Evolutionary conservation across 2,888 invertebrate species (phyloP), one percentile per base, ranked within the genome.

Genomic region (Orchesella flavescens): DNA sequence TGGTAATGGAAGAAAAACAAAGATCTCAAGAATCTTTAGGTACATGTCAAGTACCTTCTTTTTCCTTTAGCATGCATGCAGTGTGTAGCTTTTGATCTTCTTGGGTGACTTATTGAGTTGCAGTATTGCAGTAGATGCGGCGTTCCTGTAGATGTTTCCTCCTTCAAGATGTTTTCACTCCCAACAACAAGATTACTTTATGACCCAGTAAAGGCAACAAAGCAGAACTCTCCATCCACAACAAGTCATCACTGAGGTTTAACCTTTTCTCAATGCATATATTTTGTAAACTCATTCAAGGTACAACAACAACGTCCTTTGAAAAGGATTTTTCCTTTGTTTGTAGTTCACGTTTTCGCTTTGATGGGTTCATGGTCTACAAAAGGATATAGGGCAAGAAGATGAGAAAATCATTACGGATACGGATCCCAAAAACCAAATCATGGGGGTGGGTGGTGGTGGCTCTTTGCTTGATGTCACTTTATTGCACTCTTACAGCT

Each of bases 341-440:
- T n/a, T 21, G 9, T 57, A 19, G n/a, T 57, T 53, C 15, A 17
- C 57, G 3, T 57, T 10, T 57, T 57, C 21, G 57, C 19, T 57
- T 57, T 57, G 57, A 19, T 57, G 57, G 19, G 9, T 57, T 57
- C 57, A 57, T 57, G 57, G 57, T 57, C 57, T 57, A 19, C 57
- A 57, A 57, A 19, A 17, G 57, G 57, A 57, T 57, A 19, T 57
- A 57, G 57, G 57, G 17, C 57, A 19, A 57, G 57, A 57, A 12
- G 57, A 19, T 19, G 17, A 17, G 57, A 13, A 53, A n/a, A 53
- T 53, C 53, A 53, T 53, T 10, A 53, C 53, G 53, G 53, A 53
- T 53, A 53, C 53, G 53, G 53, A 53, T 53, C 15, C n/a, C n/a
- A n/a, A n/a, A n/a, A n/a, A 10, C 4, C n/a, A 55, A 55, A 44